phyloP scores from a whole-genome alignment of 1,140 invertebrate species.

The Eulimnadia texana region DNA sequence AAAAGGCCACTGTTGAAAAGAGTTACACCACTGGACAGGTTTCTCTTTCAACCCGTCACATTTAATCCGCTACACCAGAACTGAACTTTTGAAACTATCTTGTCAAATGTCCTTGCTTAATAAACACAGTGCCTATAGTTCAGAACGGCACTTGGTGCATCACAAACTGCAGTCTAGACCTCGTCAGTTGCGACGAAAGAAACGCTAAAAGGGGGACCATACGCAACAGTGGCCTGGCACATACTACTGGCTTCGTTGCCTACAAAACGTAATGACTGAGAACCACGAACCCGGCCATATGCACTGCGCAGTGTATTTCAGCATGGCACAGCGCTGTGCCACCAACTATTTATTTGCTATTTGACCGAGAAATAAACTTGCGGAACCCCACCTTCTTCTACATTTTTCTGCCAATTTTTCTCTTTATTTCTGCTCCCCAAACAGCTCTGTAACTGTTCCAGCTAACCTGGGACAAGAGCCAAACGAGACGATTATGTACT shows the following conservation, averaged over 20 bases:
- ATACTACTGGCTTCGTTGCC: not conserved
- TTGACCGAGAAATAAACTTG: not conserved
- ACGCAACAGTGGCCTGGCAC: not conserved
- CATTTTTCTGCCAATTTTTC: not conserved
- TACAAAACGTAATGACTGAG: not conserved
- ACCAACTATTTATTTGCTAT: not conserved
- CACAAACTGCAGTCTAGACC: not conserved
- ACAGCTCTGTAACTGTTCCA: not conserved
- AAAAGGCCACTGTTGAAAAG: too few relatives aligned
- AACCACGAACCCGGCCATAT: not conserved
- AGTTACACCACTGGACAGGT: too few relatives aligned
- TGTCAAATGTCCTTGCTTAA: not conserved
- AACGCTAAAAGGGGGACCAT: not conserved
- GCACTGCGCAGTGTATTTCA: not conserved
- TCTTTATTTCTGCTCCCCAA: not conserved
- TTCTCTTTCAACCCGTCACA: not conserved
- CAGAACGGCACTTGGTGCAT: not conserved
- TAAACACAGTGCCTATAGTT: too few relatives aligned
- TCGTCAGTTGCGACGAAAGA: not conserved
- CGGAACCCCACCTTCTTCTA: not conserved
- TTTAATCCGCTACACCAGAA: not conserved
- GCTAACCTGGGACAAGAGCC: not conserved
- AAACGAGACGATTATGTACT: not conserved
- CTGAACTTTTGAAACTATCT: not conserved
- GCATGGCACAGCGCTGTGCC: not conserved